Conservation (phyloP, 2,888 invertebrate genomes). For the Acrobasis repandana region DNA sequence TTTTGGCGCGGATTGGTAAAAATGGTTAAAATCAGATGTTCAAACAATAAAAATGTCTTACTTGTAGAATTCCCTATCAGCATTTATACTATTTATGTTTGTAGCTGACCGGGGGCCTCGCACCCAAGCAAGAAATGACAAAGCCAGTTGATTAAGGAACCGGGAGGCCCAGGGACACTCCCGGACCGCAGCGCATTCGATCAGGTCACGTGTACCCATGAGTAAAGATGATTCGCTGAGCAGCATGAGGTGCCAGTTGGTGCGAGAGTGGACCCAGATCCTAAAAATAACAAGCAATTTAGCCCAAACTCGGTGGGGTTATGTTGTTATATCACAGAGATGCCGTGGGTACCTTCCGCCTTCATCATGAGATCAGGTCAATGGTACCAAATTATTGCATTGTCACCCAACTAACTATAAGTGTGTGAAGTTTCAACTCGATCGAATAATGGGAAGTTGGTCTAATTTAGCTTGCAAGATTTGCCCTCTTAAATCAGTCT, state of each 20-base stretch:
- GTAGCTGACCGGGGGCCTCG: conserved; percentile 46
- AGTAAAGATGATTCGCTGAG: conserved; percentile 60
- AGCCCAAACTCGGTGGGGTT: no score
- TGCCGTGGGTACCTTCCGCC: no score
- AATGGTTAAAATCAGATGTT: no score
- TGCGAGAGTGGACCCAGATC: conserved; percentile 64
- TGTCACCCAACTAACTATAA: no score
- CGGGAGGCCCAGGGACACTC: conserved; percentile 67
- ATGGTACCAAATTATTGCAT: no score
- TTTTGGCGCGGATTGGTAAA: no score
- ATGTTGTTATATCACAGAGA: no score
- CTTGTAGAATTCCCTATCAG: conserved; percentile 60
- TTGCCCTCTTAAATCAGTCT: no score
- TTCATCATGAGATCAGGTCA: no score
- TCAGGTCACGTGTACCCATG: conserved; percentile 58
- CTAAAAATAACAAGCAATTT: conserved; percentile 43
- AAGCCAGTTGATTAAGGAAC: conserved; percentile 55
- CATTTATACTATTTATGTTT: background rate
- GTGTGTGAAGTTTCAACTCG: no score
- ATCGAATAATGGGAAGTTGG: no score
- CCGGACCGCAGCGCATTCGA: conserved; percentile 53
- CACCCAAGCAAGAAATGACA: conserved; percentile 58
- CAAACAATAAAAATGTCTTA: conserved; percentile 33
- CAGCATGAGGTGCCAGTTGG: conserved; percentile 60
- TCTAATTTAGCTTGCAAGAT: no score